These are phyloP conservation scores for Calvadosia cruxmelitensis DNA, from an alignment of 30 jellyfish, hydroid and myxozoan genomes.

Conservation along the genomic window DNA sequence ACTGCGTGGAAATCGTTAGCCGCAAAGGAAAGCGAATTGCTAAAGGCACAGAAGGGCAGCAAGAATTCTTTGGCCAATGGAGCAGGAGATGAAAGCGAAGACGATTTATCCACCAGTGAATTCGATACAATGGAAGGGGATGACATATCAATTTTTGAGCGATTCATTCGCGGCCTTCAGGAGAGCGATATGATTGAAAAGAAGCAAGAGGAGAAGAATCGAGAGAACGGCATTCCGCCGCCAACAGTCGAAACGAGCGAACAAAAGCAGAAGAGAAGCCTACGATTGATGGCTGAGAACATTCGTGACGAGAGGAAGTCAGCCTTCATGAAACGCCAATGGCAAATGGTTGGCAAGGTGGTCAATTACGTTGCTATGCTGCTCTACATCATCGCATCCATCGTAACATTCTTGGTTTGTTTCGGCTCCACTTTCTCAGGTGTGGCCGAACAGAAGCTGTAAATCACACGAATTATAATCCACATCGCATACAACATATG, in stretches of 20 bases:
- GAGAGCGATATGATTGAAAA: neutral
- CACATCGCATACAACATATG: too few species aligned
- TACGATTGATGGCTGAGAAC: constrained; percentile 41
- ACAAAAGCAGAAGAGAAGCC: constrained; percentile 47
- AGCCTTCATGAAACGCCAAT: constrained; percentile 17
- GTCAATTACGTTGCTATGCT: constrained; percentile 42
- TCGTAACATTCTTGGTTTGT: constrained; percentile 28
- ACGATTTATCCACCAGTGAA: neutral
- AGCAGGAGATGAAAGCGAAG: neutral
- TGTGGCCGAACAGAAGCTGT: neutral
- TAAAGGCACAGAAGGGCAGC: neutral
- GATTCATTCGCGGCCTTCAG: neutral
- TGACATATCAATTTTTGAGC: neutral
- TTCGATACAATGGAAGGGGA: neutral
- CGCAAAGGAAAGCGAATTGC: neutral
- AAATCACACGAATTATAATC: too few species aligned
- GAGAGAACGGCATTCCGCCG: neutral
- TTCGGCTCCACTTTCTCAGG: constrained; percentile 36
- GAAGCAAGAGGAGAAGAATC: neutral
- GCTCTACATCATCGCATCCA: constrained; percentile 28
- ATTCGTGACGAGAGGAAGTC: constrained; percentile 25
- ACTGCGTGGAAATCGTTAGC: neutral
- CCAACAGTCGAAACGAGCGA: constrained; percentile 9
- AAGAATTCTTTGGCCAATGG: neutral
- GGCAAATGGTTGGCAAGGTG: constrained; percentile 62